Evolutionary conservation across 2,113 vertebrate genomes (phyloP).

Genomic region (Ramphastos sulfuratus): DNA sequence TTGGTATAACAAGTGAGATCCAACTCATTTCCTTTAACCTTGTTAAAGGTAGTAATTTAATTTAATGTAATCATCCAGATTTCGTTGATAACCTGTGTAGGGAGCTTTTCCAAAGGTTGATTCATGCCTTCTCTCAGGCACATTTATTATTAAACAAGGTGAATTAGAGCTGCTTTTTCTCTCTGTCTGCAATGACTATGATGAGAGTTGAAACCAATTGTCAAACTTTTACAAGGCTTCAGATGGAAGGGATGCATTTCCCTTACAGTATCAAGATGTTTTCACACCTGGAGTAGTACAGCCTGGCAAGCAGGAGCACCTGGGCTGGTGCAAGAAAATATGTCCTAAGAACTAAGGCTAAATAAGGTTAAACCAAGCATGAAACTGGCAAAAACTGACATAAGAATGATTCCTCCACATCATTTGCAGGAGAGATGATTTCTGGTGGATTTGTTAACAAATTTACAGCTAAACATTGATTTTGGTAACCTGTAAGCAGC

Average conservation of each 20-base stretch:
- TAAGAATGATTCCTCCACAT: neutral
- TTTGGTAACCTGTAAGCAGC: neutral
- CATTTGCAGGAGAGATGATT: neutral
- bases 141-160: neutral
- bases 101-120: neutral
- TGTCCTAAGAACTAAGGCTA: neutral
- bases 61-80: neutral
- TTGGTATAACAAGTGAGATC: neutral
- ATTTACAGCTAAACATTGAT: neutral
- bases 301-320: neutral
- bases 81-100: neutral
- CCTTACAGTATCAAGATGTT: neutral
- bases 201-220: neutral
- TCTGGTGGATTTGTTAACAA: neutral
- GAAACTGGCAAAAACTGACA: neutral
- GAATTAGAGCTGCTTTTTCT: neutral
- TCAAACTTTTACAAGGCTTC: neutral
- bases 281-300: neutral
- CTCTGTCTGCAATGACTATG: neutral
- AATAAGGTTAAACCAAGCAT: neutral
- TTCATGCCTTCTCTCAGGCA: neutral
- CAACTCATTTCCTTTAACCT: neutral
- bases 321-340: neutral
- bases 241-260: neutral
- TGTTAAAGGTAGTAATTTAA: neutral